phyloP scores from a whole-genome alignment of 2,113 vertebrate species.

The Empidonax alnorum region DNA sequence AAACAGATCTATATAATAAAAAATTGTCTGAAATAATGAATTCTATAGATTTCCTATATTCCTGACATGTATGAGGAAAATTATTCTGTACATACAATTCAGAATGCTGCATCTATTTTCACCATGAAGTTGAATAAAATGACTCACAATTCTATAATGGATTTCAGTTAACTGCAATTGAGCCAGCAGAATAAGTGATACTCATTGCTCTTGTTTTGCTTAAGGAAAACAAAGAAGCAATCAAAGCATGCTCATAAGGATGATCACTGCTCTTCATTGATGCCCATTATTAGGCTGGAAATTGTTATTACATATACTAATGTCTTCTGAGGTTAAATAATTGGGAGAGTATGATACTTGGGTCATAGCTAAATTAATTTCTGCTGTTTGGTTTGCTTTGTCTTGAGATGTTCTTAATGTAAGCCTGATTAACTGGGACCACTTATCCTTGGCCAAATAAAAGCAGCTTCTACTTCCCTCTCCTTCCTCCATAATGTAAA shows the following conservation, averaged over 20 bases:
- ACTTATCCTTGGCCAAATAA: not conserved
- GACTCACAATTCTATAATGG: not conserved
- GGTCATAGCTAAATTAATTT: not conserved
- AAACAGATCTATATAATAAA: not conserved
- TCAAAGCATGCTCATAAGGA: not conserved
- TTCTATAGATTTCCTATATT: slow-evolving; percentile 13
- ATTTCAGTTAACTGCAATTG: not conserved
- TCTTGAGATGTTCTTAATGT: not conserved
- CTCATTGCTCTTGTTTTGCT: not conserved
- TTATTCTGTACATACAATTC: not conserved
- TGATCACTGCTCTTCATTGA: not conserved
- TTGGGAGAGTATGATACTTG: not conserved
- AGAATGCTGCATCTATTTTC: not conserved
- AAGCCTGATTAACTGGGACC: not conserved
- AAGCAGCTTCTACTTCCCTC: not conserved
- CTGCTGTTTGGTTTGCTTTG: not conserved
- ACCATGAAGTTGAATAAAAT: not conserved
- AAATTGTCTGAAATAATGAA: not conserved
- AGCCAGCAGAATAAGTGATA: not conserved
- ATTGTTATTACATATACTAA: not conserved
- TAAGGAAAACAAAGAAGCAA: slow-evolving; percentile 9
- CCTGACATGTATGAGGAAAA: not conserved
- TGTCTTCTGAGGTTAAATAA: not conserved
- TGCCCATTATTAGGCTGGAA: not conserved
- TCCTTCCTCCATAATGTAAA: not conserved